These are phyloP conservation scores for Stenchaetothrips biformis DNA, from an alignment of 2,888 invertebrate genomes.

Conservation along the genomic window DNA sequence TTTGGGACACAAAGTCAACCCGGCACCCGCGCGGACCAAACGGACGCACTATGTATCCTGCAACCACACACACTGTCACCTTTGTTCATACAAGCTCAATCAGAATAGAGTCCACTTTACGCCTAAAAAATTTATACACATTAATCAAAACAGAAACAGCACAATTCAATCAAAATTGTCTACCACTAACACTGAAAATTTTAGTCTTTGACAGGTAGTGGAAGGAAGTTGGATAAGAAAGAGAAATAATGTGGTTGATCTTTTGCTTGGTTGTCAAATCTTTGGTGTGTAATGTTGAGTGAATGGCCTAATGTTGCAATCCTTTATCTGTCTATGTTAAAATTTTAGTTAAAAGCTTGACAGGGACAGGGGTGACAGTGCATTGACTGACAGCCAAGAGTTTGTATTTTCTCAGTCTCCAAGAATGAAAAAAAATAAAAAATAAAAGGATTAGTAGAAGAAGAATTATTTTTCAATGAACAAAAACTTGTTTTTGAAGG, in stretches of 20 bases:
- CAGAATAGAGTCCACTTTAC: not conserved
- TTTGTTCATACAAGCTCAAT: conserved; percentile 10
- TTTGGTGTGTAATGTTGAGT: not conserved
- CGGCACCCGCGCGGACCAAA: conserved; percentile 57
- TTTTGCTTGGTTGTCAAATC: not conserved
- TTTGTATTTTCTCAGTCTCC: not conserved
- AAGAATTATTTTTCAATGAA: not conserved
- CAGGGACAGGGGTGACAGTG: conserved; percentile 7
- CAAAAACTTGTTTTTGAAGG: not conserved
- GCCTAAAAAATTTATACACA: conserved; percentile 24
- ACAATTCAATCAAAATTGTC: not conserved
- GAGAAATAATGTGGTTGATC: not conserved
- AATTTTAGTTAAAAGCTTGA: not conserved
- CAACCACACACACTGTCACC: conserved; percentile 42
- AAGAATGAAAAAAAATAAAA: not conserved
- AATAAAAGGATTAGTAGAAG: not conserved
- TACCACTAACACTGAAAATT: not conserved
- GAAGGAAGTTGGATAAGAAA: not conserved
- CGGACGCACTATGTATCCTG: conserved; percentile 58
- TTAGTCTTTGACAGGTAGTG: not conserved
- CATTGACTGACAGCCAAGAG: not conserved
- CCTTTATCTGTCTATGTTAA: not conserved
- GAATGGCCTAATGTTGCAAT: not conserved
- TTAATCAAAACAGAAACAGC: not conserved
- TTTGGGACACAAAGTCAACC: conserved; percentile 82